phyloP scores from a whole-genome alignment of 2,113 vertebrate genomes.

The Ciconia stormi region DNA sequence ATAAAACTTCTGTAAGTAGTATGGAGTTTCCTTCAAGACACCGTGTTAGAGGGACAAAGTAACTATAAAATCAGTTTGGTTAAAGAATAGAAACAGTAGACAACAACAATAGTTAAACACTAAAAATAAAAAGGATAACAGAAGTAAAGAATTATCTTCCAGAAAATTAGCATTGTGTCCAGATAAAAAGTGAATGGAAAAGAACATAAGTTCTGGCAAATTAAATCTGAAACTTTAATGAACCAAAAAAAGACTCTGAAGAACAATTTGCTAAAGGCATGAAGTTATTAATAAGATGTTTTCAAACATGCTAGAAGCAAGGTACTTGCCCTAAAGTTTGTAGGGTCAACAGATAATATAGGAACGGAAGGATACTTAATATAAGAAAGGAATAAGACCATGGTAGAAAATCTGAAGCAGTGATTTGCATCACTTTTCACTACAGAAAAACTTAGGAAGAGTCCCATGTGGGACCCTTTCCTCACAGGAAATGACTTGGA shows the following conservation, averaged over 20 bases:
- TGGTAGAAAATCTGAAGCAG: background rate
- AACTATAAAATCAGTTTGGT: background rate
- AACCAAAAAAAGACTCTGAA: background rate
- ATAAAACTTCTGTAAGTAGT: background rate
- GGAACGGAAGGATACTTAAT: background rate
- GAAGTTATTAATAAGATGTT: background rate
- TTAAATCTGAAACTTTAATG: background rate
- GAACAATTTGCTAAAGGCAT: background rate
- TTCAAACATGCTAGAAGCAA: background rate
- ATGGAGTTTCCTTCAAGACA: background rate
- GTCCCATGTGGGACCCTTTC: fast-evolving
- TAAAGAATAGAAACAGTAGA: background rate
- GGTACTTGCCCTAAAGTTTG: background rate
- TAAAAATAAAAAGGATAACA: background rate
- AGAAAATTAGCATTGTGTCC: background rate
- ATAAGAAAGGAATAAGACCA: background rate
- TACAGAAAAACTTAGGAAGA: background rate
- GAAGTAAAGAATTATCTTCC: background rate
- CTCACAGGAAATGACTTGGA: background rate
- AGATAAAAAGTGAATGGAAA: background rate
- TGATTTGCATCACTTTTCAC: background rate
- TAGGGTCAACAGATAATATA: background rate
- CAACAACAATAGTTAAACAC: background rate
- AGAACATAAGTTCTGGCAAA: background rate
- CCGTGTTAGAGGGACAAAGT: background rate